Evolutionary conservation across 2,888 invertebrate genomes (phyloP).

Genomic region (Deroplatys truncata): DNA sequence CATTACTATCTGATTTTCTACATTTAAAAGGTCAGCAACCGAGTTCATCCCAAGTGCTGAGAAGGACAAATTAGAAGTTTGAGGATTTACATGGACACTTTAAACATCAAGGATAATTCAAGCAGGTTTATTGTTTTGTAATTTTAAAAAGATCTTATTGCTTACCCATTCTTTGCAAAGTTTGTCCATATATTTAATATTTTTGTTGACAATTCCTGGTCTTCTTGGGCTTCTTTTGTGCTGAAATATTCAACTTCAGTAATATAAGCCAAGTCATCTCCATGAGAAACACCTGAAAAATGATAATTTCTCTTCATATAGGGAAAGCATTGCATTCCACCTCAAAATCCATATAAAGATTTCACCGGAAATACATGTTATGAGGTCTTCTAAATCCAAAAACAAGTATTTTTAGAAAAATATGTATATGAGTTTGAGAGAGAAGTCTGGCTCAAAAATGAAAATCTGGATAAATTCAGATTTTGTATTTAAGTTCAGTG

Average conservation of each 20-base stretch:
- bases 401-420: no score
- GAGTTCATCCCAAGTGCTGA: no score
- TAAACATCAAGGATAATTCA: neutral
- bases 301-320: neutral
- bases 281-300: constrained; percentile 58
- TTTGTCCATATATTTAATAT: constrained; percentile 53
- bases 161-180: constrained; percentile 48
- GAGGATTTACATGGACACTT: no score
- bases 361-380: no score
- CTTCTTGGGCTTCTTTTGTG: constrained; percentile 44
- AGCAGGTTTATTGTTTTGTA: neutral
- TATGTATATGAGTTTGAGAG: neutral
- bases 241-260: constrained; percentile 42
- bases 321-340: neutral
- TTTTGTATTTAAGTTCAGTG: neutral
- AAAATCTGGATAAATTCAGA: neutral
- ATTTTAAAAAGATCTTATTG: neutral
- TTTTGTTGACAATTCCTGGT: constrained; percentile 50
- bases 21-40: no score
- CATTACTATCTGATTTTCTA: no score
- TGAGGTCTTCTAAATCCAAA: no score
- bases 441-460: no score
- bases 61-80: no score
- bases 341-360: no score
- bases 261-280: constrained; percentile 56